A percentile compares a stretch with the other conserved stretches of the same genome.
These are phyloP conservation scores for Menidia menidia DNA, from an alignment of 2,797 vertebrate genomes.

Conservation along the genomic window DNA sequence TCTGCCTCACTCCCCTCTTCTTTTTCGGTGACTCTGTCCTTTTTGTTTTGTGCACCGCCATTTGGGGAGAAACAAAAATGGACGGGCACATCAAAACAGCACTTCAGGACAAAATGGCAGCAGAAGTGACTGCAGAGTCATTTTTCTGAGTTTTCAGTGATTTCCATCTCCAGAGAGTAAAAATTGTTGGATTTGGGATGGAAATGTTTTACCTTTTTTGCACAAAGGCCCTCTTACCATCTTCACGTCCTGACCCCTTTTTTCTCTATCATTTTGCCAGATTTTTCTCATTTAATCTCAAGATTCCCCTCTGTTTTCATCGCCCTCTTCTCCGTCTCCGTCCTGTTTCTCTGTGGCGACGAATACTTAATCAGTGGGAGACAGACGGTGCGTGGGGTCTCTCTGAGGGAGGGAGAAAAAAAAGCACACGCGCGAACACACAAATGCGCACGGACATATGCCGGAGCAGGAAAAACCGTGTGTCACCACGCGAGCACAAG, in stretches of 20 bases:
- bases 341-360: conserved; percentile 33
- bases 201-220: conserved; percentile 9
- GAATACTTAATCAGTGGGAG: conserved; percentile 58
- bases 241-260: not conserved
- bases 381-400: conserved; percentile 73
- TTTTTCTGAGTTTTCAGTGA: conserved; percentile 18
- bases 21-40: conserved; percentile 6
- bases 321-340: not conserved
- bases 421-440: conserved; percentile 9
- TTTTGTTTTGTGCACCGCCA: conserved; percentile 18
- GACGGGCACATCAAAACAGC: conserved; percentile 21
- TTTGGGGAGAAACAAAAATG: conserved; percentile 24
- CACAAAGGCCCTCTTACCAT: conserved; percentile 8
- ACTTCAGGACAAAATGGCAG: conserved; percentile 60
- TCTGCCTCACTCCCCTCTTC: conserved; percentile 6
- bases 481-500: conserved; percentile 13
- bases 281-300: not conserved
- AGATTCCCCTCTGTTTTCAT: not conserved
- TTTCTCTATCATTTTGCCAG: not conserved
- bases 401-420: conserved; percentile 47
- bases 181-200: conserved; percentile 3
- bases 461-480: conserved; percentile 31
- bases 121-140: conserved; percentile 4
- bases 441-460: conserved; percentile 49
- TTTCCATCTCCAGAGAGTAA: not conserved